Evolutionary conservation across 2,113 vertebrate genomes (phyloP), one percentile per base, ranked within the genome.

Genomic region (Melospiza georgiana): DNA sequence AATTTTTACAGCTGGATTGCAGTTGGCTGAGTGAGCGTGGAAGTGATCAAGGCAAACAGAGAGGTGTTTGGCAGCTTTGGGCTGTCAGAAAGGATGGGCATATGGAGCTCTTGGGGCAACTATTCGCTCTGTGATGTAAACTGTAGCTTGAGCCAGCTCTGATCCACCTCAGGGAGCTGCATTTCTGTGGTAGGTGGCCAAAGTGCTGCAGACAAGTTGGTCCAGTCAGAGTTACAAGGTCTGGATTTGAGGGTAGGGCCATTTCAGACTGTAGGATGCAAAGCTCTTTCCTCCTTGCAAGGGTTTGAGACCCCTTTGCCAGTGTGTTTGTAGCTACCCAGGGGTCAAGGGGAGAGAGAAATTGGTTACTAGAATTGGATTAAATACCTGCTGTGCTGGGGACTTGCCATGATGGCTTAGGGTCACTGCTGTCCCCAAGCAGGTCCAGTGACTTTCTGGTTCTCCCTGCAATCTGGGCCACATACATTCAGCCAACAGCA

Each of bases 301-400:
- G 27, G 54, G 79, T 82, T 54, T 62, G 54, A 54, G 10, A 14
- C 7, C 37, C 72, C 62, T 78, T 49, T 86, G 52, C 52, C 62
- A 54, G n/a, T 27, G 48, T 46, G n/a, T 72, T 23, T 79, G 57
- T 57, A 78, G 63, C 43, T 93, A 79, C 76, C 27, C 80, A 93
- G 65, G 68, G 90, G 48, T 37, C 48, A 90, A 63, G 17, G 30
- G 39, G 65, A 68, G 65, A 67, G 65, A 59, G 65, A 78, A 93
- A 92, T 92, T 95, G 14, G 68, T 78, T 68, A 69, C 44, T 43
- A 24, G 16, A 37, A 41, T 73, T 58, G 69, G 41, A 93, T 93
- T 84, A 86, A 96, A 61, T 81, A 76, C 73, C 61, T 88, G 88
- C 75, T 96, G 78, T 88, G 75, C 72, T 90, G 61, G 57, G 92